Percentiles rank a stretch among this genome's conserved stretches.
phyloP scores from a whole-genome alignment of 2,888 invertebrate species.

The Euphydryas editha region DNA sequence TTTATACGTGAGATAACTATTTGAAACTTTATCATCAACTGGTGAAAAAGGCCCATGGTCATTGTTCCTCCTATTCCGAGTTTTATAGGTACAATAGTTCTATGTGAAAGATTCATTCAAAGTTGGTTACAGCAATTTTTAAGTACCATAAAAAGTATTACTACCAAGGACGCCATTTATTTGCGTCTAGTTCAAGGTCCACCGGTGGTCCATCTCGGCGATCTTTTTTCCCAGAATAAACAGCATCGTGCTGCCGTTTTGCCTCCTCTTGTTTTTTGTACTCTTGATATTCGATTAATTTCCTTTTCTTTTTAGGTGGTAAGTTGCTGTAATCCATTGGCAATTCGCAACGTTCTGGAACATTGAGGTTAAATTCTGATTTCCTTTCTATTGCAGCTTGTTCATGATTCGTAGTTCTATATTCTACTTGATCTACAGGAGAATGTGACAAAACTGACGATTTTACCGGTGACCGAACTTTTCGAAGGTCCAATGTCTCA shows the following conservation, averaged over 20 bases:
- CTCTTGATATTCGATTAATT: slow-evolving; percentile 81
- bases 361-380: slow-evolving; percentile 58
- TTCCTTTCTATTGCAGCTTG: slow-evolving; percentile 61
- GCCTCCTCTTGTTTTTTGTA: slow-evolving; percentile 81
- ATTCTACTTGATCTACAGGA: slow-evolving; percentile 55
- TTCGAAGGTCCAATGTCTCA: slow-evolving; percentile 75
- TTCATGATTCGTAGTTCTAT: slow-evolving; percentile 52
- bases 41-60: neutral
- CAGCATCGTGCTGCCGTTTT: slow-evolving; percentile 70
- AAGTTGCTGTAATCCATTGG: slow-evolving; percentile 80
- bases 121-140: neutral
- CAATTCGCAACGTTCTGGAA: slow-evolving; percentile 78
- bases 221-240: slow-evolving; percentile 69
- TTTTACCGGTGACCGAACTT: slow-evolving; percentile 74
- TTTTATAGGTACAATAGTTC: neutral
- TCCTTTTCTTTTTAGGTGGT: slow-evolving; percentile 82
- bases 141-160: slow-evolving; percentile 14
- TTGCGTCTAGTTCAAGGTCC: slow-evolving; percentile 62
- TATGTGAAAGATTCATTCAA: neutral
- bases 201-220: slow-evolving; percentile 58
- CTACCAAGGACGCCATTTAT: slow-evolving; percentile 79
- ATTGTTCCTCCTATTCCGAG: neutral
- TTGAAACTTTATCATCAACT: neutral
- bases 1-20: no score
- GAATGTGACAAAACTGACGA: slow-evolving; percentile 50